phyloP scores from a whole-genome alignment of 23 tunicate species.

The Styela plicata region DNA sequence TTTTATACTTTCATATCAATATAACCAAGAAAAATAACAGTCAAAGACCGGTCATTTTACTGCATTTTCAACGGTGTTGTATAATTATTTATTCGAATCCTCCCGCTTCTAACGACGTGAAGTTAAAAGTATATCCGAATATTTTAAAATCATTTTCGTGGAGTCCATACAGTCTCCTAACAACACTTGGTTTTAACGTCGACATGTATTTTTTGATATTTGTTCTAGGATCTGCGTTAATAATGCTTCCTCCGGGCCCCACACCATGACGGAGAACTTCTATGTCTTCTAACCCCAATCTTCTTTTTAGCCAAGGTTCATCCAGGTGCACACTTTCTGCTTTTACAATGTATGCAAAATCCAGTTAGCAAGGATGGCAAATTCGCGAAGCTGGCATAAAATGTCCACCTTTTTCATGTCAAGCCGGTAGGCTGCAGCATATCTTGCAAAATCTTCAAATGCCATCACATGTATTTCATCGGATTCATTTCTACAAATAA shows the following conservation, averaged over 20 bases:
- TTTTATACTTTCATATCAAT: too few species aligned
- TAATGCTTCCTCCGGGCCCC: constrained; percentile 16
- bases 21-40: too few species aligned
- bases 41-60: too few species aligned
- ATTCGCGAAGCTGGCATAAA: constrained; percentile 7
- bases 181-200: not conserved
- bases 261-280: not conserved
- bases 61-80: too few species aligned
- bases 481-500: not conserved
- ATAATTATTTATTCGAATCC: constrained; percentile 25
- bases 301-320: constrained; percentile 8
- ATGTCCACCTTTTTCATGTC: not conserved
- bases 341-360: constrained; percentile 15
- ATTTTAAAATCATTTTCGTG: constrained; percentile 20
- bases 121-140: constrained; percentile 25
- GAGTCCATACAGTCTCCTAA: constrained; percentile 8
- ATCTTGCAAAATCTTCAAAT: constrained; percentile 22
- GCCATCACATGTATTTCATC: constrained; percentile 6
- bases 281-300: constrained; percentile 11
- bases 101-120: constrained; percentile 16
- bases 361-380: constrained; percentile 19
- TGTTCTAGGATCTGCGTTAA: not conserved
- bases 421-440: not conserved
- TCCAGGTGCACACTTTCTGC: constrained; percentile 27
- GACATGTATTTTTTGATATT: constrained; percentile 29